Conservation (phyloP, 1,140 invertebrate species). For the Diachasmimorpha longicaudata region DNA sequence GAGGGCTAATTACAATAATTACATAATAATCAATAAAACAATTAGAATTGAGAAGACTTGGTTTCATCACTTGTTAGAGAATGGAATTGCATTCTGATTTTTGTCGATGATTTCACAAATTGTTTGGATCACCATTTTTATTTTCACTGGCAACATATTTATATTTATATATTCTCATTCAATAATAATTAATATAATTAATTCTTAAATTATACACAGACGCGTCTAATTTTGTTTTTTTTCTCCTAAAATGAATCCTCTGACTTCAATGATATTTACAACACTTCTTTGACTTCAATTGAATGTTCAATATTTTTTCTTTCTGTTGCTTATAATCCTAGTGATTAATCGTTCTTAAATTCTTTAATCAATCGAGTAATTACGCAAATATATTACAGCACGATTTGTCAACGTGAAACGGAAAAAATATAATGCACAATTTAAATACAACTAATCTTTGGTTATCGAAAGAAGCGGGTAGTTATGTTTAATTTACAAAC, state of each 20-base stretch:
- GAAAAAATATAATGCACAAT: constrained; percentile 12
- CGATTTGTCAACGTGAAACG: neutral
- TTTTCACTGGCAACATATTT: neutral
- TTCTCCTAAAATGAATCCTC: neutral
- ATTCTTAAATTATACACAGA: constrained; percentile 10
- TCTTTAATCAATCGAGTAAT: neutral
- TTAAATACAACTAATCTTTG: constrained; percentile 28
- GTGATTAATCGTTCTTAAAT: neutral
- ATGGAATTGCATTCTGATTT: too few species aligned
- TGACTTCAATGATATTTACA: neutral
- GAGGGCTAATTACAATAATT: constrained; percentile 61
- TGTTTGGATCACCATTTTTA: neutral
- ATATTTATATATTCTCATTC: constrained; percentile 16
- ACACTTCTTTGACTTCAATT: neutral
- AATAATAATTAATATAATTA: constrained; percentile 3
- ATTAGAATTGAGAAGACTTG: constrained; percentile 24
- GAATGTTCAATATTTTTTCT: neutral
- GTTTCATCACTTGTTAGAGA: neutral
- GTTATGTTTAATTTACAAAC: constrained; percentile 12
- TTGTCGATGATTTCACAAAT: neutral
- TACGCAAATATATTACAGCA: constrained; percentile 11
- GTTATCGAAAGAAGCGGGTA: constrained; percentile 6
- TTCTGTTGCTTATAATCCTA: neutral
- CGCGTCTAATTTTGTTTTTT: neutral
- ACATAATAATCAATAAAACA: constrained; percentile 53